phyloP scores from a whole-genome alignment of 2,888 invertebrate genomes.

The Pammene aurita region DNA sequence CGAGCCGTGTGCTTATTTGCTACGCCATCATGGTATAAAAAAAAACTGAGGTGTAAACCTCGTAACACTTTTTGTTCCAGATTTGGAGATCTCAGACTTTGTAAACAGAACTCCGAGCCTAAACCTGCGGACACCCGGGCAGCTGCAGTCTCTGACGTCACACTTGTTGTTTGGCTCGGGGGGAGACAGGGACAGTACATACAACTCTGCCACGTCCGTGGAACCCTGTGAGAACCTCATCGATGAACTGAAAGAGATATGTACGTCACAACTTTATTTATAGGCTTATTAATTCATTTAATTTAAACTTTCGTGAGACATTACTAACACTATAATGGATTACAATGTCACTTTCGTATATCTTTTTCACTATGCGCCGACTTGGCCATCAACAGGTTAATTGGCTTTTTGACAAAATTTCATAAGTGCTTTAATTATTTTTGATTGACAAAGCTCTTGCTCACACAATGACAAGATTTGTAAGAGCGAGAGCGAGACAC shows the following conservation, averaged over 20 bases:
- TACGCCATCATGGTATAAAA: no score
- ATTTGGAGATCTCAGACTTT: constrained; percentile 92
- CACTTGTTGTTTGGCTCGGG: constrained; percentile 94
- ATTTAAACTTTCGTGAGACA: background rate
- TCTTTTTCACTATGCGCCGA: no score
- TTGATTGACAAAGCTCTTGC: no score
- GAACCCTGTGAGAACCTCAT: constrained; percentile 82
- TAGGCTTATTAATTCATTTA: constrained; percentile 15
- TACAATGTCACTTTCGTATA: no score
- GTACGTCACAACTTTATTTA: constrained; percentile 59
- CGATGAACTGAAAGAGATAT: constrained; percentile 77
- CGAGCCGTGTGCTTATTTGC: no score
- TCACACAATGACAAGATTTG: no score
- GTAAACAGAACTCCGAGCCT: constrained; percentile 90
- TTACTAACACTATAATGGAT: no score
- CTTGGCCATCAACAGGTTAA: no score
- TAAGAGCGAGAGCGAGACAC: no score
- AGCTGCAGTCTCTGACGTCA: constrained; percentile 93
- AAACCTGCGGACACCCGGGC: constrained; percentile 93
- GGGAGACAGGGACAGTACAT: constrained; percentile 68
- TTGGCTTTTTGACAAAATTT: no score
- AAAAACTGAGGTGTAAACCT: no score
- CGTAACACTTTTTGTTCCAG: constrained; percentile 81
- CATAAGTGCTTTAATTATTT: no score
- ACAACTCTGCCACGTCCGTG: constrained; percentile 59